Percentiles rank a stretch among this genome's conserved stretches.
Conservation (phyloP, 2,113 vertebrate genomes). For the Xiphophorus couchianus region DNA sequence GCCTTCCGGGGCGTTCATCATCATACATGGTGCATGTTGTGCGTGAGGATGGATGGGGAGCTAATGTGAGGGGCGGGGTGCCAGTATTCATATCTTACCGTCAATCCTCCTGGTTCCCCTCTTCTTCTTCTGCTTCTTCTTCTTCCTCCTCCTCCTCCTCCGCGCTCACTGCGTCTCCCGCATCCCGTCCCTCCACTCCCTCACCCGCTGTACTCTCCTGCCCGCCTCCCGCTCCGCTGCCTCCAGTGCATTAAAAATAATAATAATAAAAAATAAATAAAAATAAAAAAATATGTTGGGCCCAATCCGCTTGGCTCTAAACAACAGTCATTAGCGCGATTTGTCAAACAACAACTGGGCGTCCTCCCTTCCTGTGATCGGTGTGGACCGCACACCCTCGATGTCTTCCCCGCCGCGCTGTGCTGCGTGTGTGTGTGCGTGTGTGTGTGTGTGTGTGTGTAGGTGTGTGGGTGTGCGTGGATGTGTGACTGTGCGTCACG, state of each 20-base stretch:
- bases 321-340: constrained; percentile 51
- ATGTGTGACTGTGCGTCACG: constrained; percentile 73
- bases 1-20: constrained; percentile 38
- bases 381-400: constrained; percentile 68
- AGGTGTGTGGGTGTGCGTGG: constrained; percentile 50
- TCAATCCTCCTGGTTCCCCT: constrained; percentile 69
- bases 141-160: constrained; percentile 64
- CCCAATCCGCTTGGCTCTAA: constrained; percentile 35
- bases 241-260: constrained; percentile 60
- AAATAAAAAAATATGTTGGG: neutral
- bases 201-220: constrained; percentile 58
- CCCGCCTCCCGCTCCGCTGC: constrained; percentile 38
- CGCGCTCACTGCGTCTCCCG: constrained; percentile 76
- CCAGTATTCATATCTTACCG: constrained; percentile 76
- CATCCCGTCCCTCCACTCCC: constrained; percentile 68
- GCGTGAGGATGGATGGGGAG: constrained; percentile 4
- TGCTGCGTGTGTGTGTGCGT: neutral
- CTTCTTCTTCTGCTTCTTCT: constrained; percentile 37
- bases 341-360: constrained; percentile 68
- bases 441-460: constrained; percentile 26
- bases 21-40: constrained; percentile 44
- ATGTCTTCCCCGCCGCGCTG: constrained; percentile 66
- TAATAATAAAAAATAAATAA: constrained; percentile 4
- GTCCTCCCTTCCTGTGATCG: constrained; percentile 55
- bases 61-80: constrained; percentile 54